These are phyloP conservation scores for Eudasyphora cyanicolor DNA, from an alignment of 2,888 invertebrate species.

Conservation along the genomic window DNA sequence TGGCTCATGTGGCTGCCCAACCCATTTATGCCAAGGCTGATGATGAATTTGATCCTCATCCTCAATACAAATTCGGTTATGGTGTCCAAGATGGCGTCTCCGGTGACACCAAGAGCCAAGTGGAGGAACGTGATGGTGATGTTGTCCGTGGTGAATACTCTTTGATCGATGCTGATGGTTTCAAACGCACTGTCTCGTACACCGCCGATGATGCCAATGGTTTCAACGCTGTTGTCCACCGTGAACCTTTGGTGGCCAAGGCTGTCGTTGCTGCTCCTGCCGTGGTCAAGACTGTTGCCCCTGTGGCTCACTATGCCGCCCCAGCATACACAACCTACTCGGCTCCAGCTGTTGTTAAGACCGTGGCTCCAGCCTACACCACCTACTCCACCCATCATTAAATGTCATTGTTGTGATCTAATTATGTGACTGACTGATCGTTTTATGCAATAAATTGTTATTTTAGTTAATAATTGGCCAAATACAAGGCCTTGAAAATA, in stretches of 20 bases:
- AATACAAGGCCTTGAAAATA: not conserved
- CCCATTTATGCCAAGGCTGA: conserved; percentile 67
- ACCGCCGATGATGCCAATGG: conserved; percentile 78
- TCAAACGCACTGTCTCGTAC: conserved; percentile 77
- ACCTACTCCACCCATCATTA: conserved; percentile 55
- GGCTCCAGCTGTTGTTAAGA: conserved; percentile 52
- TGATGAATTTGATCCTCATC: conserved; percentile 78
- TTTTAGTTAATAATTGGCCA: not conserved
- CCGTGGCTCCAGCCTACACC: conserved; percentile 48
- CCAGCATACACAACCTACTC: conserved; percentile 30
- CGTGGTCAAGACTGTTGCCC: not conserved
- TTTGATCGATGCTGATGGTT: conserved; percentile 78
- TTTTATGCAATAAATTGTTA: not conserved
- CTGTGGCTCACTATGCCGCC: conserved; percentile 53
- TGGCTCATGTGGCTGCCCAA: conserved; percentile 66
- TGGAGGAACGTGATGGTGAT: conserved; percentile 78
- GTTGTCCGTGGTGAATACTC: conserved; percentile 79
- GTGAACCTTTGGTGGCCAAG: conserved; percentile 67
- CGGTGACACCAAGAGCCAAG: conserved; percentile 79
- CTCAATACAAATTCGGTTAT: conserved; percentile 79
- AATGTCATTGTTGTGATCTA: conserved; percentile 16
- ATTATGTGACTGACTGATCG: conserved; percentile 42
- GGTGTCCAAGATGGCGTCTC: conserved; percentile 79
- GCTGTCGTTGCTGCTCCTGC: conserved; percentile 64
- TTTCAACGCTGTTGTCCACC: conserved; percentile 77